Evolutionary conservation across 92 coral and sea anemone genomes (phyloP).

Genomic region (Palythoa heliodiscus): DNA sequence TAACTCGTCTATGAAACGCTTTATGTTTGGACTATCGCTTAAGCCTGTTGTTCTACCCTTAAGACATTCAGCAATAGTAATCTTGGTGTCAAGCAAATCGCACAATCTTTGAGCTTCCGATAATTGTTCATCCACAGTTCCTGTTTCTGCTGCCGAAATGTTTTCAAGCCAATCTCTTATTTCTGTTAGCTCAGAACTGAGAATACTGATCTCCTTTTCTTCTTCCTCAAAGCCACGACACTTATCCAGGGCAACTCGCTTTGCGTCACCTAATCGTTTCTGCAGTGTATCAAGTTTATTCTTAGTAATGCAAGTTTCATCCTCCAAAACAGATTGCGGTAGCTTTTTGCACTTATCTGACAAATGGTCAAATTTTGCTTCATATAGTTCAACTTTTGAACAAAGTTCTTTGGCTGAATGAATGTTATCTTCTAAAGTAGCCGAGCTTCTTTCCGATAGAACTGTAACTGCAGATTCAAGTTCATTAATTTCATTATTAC

Average conservation of each 20-base stretch:
- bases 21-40: conserved; percentile 36
- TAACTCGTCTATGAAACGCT: conserved; percentile 2
- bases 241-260: conserved; percentile 50
- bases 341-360: conserved; percentile 58
- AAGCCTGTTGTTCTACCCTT: conserved; percentile 34
- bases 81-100: conserved; percentile 41
- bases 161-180: conserved; percentile 52
- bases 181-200: conserved; percentile 43
- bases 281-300: conserved; percentile 54
- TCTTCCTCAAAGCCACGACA: conserved; percentile 58
- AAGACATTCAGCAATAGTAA: conserved; percentile 17
- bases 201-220: conserved; percentile 22
- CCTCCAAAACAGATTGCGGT: conserved; percentile 64
- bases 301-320: conserved; percentile 63
- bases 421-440: conserved; percentile 50
- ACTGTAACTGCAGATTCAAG: conserved; percentile 44
- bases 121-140: conserved; percentile 32
- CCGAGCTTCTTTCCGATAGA: conserved; percentile 26
- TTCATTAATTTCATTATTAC: conserved; percentile 44
- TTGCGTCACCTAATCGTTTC: conserved; percentile 59
- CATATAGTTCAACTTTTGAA: conserved; percentile 56
- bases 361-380: conserved; percentile 64
- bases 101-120: conserved; percentile 32
- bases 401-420: conserved; percentile 57
- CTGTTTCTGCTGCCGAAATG: not conserved